phyloP scores from a whole-genome alignment of 2,797 vertebrate genomes.

The Sebastes hubbsi region DNA sequence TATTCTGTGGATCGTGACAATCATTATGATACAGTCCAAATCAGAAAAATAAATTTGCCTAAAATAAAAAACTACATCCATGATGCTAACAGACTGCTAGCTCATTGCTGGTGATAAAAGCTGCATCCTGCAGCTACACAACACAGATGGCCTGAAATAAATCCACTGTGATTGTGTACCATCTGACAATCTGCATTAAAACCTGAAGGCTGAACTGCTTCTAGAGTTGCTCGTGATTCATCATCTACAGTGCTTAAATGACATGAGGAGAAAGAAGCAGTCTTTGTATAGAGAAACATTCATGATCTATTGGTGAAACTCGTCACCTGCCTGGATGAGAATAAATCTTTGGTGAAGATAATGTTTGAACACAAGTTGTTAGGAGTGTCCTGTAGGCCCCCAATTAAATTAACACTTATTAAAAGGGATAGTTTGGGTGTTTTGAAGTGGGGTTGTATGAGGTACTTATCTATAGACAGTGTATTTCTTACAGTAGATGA shows the following conservation, averaged over 20 bases:
- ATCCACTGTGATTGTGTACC: neutral
- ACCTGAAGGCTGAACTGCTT: neutral
- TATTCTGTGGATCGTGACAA: neutral
- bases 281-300: neutral
- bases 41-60: neutral
- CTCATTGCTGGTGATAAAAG: neutral
- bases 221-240: neutral
- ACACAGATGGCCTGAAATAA: neutral
- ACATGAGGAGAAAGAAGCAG: neutral
- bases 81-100: too few species aligned
- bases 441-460: too few species aligned
- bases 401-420: neutral
- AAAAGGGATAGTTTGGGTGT: too few species aligned
- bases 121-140: neutral
- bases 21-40: neutral
- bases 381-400: neutral
- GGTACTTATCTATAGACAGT: neutral
- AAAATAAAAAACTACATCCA: too few species aligned
- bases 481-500: too few species aligned
- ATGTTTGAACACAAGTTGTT: neutral
- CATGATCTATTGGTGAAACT: neutral
- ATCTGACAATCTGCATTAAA: neutral
- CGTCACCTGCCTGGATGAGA: neutral
- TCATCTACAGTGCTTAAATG: neutral
- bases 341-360: constrained; percentile 8